phyloP scores from a whole-genome alignment of 2,888 invertebrate species.

The Brenthis ino region DNA sequence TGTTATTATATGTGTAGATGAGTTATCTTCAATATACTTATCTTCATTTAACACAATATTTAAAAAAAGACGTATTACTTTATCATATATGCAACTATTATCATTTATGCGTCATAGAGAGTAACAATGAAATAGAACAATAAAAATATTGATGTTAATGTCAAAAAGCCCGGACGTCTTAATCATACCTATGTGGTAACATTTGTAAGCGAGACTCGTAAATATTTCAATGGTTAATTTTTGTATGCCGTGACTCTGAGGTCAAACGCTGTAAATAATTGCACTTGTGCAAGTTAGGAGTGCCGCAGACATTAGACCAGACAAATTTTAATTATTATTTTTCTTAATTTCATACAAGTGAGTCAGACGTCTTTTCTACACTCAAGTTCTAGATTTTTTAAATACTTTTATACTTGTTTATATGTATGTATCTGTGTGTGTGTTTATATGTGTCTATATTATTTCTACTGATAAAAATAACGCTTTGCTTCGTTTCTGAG shows the following conservation, averaged over 20 bases:
- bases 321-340: neutral
- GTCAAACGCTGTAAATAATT: conserved; percentile 68
- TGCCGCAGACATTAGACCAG: conserved; percentile 26
- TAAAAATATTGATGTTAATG: conserved; percentile 22
- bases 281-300: conserved; percentile 50
- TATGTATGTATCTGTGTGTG: no score
- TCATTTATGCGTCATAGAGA: neutral
- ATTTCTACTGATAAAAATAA: no score
- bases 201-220: conserved; percentile 60
- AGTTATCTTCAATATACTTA: no score
- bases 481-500: no score
- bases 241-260: conserved; percentile 59
- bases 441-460: no score
- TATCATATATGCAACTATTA: no score
- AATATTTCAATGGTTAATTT: conserved; percentile 68
- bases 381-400: no score
- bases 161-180: conserved; percentile 33
- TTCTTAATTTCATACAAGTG: neutral
- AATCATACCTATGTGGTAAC: conserved; percentile 54
- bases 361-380: no score
- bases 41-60: no score
- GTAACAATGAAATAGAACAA: conserved; percentile 15
- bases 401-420: no score
- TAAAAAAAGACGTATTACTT: no score
- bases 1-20: no score